These are phyloP conservation scores for Rhopalosiphum padi DNA, from an alignment of 1,140 invertebrate genomes.

Conservation along the genomic window DNA sequence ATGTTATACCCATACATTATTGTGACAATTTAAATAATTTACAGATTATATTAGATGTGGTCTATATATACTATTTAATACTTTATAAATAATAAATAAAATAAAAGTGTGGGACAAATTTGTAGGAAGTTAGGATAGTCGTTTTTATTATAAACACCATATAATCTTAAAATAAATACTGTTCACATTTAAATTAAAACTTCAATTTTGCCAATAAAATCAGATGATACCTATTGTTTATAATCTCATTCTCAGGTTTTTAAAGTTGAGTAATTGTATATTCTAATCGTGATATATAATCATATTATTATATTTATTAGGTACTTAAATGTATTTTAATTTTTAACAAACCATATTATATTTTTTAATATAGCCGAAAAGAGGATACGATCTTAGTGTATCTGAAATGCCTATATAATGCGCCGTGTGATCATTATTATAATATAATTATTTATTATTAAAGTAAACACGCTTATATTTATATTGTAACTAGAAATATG, in stretches of 20 bases:
- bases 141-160: background rate
- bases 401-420: background rate
- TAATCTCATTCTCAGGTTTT: background rate
- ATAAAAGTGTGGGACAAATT: too few relatives aligned
- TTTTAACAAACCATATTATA: background rate
- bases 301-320: too few relatives aligned
- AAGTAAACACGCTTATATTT: background rate
- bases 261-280: background rate
- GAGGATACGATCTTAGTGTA: background rate
- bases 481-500: background rate
- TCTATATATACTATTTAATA: too few relatives aligned
- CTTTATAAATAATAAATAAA: too few relatives aligned
- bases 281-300: too few relatives aligned
- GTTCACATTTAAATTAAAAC: background rate
- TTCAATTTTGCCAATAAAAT: background rate
- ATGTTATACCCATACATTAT: too few relatives aligned
- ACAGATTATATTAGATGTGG: too few relatives aligned
- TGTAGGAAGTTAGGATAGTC: background rate
- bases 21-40: too few relatives aligned
- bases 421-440: background rate
- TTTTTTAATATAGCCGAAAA: background rate
- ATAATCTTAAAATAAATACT: background rate
- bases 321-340: background rate
- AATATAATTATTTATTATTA: background rate
- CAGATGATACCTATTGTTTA: background rate